Evolutionary conservation across 1,140 invertebrate species (phyloP).

Genomic region (Neomicropteryx cornuta): DNA sequence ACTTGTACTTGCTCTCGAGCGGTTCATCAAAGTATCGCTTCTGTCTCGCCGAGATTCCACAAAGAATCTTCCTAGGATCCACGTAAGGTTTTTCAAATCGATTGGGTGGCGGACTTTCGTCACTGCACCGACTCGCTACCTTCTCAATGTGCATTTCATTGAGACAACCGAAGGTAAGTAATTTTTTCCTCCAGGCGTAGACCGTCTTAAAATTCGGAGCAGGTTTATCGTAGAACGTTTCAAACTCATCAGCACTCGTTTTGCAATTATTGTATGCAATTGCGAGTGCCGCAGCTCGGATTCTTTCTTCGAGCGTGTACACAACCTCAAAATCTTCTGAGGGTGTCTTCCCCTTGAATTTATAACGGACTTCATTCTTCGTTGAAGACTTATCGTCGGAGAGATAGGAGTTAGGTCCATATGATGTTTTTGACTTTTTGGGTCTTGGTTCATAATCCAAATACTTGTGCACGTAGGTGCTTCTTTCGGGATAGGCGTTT

Average conservation of each 20-base stretch:
- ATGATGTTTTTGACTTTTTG: too few species aligned
- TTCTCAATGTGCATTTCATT: conserved; percentile 24
- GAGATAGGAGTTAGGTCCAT: too few species aligned
- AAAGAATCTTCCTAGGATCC: too few species aligned
- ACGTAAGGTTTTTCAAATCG: too few species aligned
- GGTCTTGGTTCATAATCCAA: too few species aligned
- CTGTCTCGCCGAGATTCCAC: too few species aligned
- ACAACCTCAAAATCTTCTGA: conserved; percentile 29
- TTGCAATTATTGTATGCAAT: conserved; percentile 35
- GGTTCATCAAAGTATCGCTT: conserved; percentile 4
- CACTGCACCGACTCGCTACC: too few species aligned
- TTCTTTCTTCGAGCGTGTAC: conserved; percentile 33
- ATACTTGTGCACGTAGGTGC: too few species aligned
- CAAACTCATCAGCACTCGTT: conserved; percentile 31
- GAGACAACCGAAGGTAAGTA: conserved; percentile 33
- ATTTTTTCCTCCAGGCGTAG: conserved; percentile 33
- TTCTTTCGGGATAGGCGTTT: too few species aligned
- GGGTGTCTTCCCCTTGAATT: conserved; percentile 24
- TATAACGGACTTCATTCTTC: conserved; percentile 31
- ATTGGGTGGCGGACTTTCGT: too few species aligned
- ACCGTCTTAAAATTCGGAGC: conserved; percentile 38
- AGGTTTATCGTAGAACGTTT: conserved; percentile 32
- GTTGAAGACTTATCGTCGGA: too few species aligned
- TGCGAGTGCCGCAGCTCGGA: conserved; percentile 31
- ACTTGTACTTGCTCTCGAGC: too few species aligned